A percentile compares a stretch with the other conserved stretches of the same genome.
These are phyloP conservation scores for Fragum fragum DNA, from an alignment of 2,888 invertebrate genomes.

Conservation along the genomic window DNA sequence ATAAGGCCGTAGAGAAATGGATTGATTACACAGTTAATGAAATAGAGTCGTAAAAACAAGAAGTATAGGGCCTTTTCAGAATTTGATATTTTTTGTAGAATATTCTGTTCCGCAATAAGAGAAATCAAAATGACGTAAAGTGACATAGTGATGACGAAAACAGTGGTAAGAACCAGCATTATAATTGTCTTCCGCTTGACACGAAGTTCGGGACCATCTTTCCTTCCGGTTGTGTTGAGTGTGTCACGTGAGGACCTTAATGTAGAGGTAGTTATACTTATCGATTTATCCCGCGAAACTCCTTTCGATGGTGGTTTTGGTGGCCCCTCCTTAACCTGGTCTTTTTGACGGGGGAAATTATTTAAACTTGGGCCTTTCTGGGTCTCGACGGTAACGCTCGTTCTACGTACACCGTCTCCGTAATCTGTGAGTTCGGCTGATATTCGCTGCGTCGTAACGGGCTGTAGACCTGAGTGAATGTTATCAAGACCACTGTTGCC, in stretches of 20 bases:
- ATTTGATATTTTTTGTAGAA: constrained; percentile 19
- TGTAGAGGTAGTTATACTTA: not conserved
- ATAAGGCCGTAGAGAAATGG: constrained; percentile 40
- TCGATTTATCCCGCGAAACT: not conserved
- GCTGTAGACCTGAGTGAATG: too few relatives aligned
- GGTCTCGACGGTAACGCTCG: not conserved
- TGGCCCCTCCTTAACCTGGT: not conserved
- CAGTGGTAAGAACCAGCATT: constrained; percentile 42
- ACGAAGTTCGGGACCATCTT: not conserved
- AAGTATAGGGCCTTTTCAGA: constrained; percentile 32
- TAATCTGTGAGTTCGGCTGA: not conserved
- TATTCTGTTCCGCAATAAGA: constrained; percentile 24
- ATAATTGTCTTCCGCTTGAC: constrained; percentile 33
- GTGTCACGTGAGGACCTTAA: not conserved
- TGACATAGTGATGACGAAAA: constrained; percentile 32
- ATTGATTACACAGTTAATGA: constrained; percentile 41
- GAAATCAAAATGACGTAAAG: constrained; percentile 34
- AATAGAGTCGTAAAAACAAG: constrained; percentile 42
- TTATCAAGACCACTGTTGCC: not conserved
- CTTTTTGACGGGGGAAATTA: not conserved
- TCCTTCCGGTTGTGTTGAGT: not conserved
- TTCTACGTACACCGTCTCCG: not conserved
- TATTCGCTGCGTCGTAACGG: not conserved
- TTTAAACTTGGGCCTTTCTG: not conserved
- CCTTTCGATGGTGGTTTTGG: not conserved